phyloP scores from a whole-genome alignment of 2,888 invertebrate species.

The Standfussiana lucernea region DNA sequence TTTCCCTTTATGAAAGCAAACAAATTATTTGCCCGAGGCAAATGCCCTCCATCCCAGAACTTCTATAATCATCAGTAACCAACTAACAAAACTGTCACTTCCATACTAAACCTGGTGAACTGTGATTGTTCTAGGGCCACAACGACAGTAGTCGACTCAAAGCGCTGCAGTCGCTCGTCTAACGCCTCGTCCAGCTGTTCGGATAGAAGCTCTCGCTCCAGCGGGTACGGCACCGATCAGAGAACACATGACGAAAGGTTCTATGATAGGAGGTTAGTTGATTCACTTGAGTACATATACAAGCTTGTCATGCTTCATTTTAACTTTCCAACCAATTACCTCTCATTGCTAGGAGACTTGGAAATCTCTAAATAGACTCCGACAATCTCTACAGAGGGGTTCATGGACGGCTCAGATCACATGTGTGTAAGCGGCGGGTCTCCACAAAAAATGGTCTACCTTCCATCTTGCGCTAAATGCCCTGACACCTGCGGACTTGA shows the following conservation, averaged over 20 bases:
- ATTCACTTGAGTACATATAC: neutral
- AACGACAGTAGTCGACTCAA: conserved; percentile 77
- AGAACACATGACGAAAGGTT: conserved; percentile 82
- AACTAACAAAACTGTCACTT: conserved; percentile 2
- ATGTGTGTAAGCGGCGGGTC: too few species aligned
- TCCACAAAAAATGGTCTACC: too few species aligned
- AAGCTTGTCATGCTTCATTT: neutral
- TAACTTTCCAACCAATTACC: neutral
- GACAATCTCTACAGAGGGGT: too few species aligned
- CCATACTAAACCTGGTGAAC: conserved; percentile 30
- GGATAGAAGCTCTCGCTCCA: conserved; percentile 86
- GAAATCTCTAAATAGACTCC: too few species aligned
- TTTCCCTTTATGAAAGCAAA: neutral
- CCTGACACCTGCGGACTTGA: too few species aligned
- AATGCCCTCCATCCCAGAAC: neutral
- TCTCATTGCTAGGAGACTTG: neutral
- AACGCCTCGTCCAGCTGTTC: conserved; percentile 87
- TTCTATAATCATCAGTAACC: neutral
- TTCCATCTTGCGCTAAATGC: too few species aligned
- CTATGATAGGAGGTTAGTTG: conserved; percentile 83
- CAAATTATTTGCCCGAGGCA: neutral
- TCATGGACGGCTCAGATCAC: too few species aligned
- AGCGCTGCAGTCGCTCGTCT: conserved; percentile 86
- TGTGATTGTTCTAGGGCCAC: conserved; percentile 67
- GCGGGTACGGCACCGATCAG: conserved; percentile 86